Evolutionary conservation across 2,888 invertebrate genomes (phyloP), one percentile per base, ranked within the genome.

Genomic region (Pinctada fucata): DNA sequence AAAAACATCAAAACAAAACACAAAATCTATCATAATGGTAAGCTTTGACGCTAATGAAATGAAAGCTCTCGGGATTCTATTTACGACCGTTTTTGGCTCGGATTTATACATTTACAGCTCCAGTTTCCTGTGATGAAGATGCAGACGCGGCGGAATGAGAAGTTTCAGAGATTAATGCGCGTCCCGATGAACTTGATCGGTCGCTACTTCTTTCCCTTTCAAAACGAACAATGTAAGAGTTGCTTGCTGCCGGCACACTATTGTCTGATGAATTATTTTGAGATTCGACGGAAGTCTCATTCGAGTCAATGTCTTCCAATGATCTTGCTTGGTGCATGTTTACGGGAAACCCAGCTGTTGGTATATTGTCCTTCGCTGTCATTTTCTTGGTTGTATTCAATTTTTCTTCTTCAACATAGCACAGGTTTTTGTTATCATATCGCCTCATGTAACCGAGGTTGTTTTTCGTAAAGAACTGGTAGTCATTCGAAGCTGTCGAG

Each of bases 381-480:
- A 66, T 72, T 52, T 75, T 78, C 52, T 83, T 86, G 72, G 83
- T 83, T 51, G 84, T 69, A 72, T 86, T 86, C 5, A 83, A 73
- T 80, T 86, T 87, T 67, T 84, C 85, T 63, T 84, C 82, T 49
- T 79, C 78, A 63, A 75, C 72, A 58, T 79, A 82, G 71, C 79
- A 81, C n/a, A 87, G 79, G 76, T 87, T 87, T 75, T 79, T 86
- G 72, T 87, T 87, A 31, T 84, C 83, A 64, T 83, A 83, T 16
- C 83, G 82, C 49, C 83, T 79, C 8, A 83, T 75, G 58, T 85
- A 85, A 2, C 87, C 84, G 13, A 87, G 76, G 76, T 87, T 85
- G 71, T 87, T 87, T 75, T 84, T 85, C 52, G 75, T 78, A 71
- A 68, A 72, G 52, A 52, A 73, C 49, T 63, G 65, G 16, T 66